Evolutionary conservation across 1,140 invertebrate species (phyloP), one percentile per base, ranked within the genome.

Genomic region (Neocloeon triangulifer): DNA sequence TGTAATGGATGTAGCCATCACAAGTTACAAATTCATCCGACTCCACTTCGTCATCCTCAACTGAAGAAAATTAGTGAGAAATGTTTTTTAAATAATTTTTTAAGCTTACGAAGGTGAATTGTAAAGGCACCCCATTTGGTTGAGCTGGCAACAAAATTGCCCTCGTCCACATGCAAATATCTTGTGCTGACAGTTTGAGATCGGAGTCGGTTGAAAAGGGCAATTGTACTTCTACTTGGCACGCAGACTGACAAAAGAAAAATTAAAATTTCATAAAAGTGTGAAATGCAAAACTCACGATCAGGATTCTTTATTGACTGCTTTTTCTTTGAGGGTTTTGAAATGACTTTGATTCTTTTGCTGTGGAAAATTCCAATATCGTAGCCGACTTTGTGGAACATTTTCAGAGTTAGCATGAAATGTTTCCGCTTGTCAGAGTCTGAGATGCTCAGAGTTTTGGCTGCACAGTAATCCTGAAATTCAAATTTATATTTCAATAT

Each of bases 61-160:
- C 64, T 68, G n/a, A n/a, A n/a, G n/a, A n/a, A n/a, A n/a, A n/a
- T n/a, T n/a, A n/a, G n/a, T n/a, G n/a, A n/a, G n/a, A n/a, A n/a
- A n/a, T n/a, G n/a, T n/a, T n/a, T 18, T 16, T 18, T 5, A 15
- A 7, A 12, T 27, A n/a, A 27, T 27, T 27, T 8, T 30, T 19
- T 19, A 55, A n/a, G n/a, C 64, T 64, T 53, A 71, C 69, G 48
- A 19, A 98, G 56, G 55, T 99, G 94, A 44, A 99, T 98, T 2
- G 91, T 96, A 49, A 99, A 99, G 2, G 94, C 92, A 32, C 94
- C 95, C 95, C 95, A 99, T 51, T 98, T 91, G 1, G 89, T 95
- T 5, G 91, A 96, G 43, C 86, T 94, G 7, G 95, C 95, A 59
- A 98, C 91, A 54, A 99, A 99, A 57, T 95, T 94, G 18, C 85